A percentile compares a stretch with the other conserved stretches of the same genome.
These are phyloP conservation scores for Hyaena hyaena DNA, from an alignment of 2,113 vertebrate species.

Conservation along the genomic window DNA sequence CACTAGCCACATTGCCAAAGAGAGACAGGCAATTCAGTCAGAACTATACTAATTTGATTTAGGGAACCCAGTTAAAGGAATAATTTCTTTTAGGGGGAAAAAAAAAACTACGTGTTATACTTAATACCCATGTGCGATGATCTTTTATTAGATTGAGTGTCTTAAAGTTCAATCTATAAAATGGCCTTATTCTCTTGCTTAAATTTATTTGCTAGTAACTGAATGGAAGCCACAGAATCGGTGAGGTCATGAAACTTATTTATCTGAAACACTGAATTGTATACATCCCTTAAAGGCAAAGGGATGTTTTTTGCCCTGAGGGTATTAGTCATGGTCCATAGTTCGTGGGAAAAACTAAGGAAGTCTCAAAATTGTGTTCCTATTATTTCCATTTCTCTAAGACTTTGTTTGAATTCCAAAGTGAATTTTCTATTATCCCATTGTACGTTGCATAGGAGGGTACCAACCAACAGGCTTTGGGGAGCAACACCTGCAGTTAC, in stretches of 20 bases:
- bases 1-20: conserved; percentile 67
- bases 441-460: conserved; percentile 88
- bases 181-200: conserved; percentile 58
- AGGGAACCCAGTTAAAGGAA: conserved; percentile 62
- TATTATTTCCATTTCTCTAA: conserved; percentile 92
- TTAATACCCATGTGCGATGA: conserved; percentile 66
- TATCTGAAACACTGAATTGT: conserved; percentile 88
- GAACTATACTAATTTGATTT: conserved; percentile 68
- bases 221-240: conserved; percentile 84
- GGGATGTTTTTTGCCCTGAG: conserved; percentile 88
- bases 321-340: conserved; percentile 92
- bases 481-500: conserved; percentile 92
- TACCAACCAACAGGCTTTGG: conserved; percentile 89
- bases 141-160: conserved; percentile 58
- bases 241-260: conserved; percentile 89
- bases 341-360: conserved; percentile 91
- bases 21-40: conserved; percentile 66
- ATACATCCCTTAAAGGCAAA: conserved; percentile 85
- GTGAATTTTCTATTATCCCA: conserved; percentile 91
- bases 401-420: conserved; percentile 90
- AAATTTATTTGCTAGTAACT: conserved; percentile 83
- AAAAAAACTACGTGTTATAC: background rate
- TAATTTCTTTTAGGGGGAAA: conserved; percentile 57
- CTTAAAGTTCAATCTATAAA: conserved; percentile 49
- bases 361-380: conserved; percentile 92